Conservation (phyloP, 92 coral and sea anemone genomes). For the Siderastrea siderea region DNA sequence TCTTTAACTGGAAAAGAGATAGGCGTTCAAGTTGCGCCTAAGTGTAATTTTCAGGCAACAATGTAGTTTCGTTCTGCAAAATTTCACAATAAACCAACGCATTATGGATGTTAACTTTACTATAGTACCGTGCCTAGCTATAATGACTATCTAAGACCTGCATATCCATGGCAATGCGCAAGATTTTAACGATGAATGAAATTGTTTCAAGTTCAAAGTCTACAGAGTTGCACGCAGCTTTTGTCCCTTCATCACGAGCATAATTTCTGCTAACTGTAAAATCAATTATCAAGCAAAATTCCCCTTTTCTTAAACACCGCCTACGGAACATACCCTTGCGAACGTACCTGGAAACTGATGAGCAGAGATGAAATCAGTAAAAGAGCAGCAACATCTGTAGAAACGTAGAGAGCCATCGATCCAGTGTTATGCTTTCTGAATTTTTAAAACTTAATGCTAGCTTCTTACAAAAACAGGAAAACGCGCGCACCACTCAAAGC, state of each 20-base stretch:
- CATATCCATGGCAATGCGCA: neutral
- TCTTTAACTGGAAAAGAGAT: no score
- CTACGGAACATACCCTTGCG: neutral
- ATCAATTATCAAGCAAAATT: neutral
- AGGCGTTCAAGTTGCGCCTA: no score
- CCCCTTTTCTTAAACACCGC: neutral
- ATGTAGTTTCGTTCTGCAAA: neutral
- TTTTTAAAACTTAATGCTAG: neutral
- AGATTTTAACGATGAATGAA: neutral
- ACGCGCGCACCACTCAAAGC: neutral
- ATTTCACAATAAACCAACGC: neutral
- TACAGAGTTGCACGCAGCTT: neutral
- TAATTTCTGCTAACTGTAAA: no score
- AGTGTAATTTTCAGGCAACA: no score
- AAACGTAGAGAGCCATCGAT: neutral
- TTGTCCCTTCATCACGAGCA: no score
- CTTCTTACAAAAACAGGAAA: neutral
- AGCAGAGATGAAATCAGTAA: neutral
- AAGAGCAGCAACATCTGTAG: neutral
- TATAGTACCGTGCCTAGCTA: no score
- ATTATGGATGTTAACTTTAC: neutral
- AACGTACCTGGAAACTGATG: conserved; percentile 23
- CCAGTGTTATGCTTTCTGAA: neutral
- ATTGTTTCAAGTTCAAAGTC: neutral
- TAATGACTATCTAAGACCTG: neutral